Evolutionary conservation across 2,888 invertebrate species (phyloP).

Genomic region (Limnephilus marmoratus): DNA sequence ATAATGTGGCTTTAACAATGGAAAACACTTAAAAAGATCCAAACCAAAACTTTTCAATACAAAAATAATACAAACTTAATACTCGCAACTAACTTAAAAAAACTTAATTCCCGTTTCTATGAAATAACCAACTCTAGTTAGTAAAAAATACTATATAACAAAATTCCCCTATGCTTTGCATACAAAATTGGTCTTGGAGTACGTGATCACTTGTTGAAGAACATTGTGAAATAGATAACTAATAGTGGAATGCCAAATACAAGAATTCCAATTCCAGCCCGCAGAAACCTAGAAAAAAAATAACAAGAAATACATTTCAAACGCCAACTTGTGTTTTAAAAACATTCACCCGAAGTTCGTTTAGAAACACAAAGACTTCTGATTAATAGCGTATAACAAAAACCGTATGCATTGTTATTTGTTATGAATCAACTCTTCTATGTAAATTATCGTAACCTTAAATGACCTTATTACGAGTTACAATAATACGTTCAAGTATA

Average conservation of each 20-base stretch:
- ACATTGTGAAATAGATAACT: conserved; percentile 25
- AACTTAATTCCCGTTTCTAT: not conserved
- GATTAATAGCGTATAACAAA: not conserved
- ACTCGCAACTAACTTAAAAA: not conserved
- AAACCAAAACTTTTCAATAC: not conserved
- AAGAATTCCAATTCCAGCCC: conserved; percentile 44
- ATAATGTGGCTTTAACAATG: not conserved
- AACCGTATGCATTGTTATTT: not conserved
- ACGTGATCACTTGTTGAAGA: not conserved
- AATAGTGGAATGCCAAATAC: conserved; percentile 47
- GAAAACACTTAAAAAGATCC: not conserved
- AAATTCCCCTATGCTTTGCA: not conserved
- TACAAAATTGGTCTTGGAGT: not conserved
- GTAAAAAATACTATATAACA: not conserved
- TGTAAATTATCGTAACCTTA: not conserved
- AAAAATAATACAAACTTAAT: conserved; percentile 2
- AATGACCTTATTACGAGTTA: not conserved
- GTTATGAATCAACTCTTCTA: not conserved
- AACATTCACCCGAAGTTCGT: not conserved
- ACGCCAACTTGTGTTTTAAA: not conserved
- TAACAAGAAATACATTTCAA: conserved; percentile 10
- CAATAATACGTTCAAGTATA: not conserved
- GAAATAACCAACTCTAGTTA: not conserved
- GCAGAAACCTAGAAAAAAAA: conserved; percentile 52
- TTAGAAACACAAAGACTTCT: not conserved